Evolutionary conservation across 1,140 invertebrate genomes (phyloP), one percentile per base, ranked within the genome.

Genomic region (Caerostris darwini): DNA sequence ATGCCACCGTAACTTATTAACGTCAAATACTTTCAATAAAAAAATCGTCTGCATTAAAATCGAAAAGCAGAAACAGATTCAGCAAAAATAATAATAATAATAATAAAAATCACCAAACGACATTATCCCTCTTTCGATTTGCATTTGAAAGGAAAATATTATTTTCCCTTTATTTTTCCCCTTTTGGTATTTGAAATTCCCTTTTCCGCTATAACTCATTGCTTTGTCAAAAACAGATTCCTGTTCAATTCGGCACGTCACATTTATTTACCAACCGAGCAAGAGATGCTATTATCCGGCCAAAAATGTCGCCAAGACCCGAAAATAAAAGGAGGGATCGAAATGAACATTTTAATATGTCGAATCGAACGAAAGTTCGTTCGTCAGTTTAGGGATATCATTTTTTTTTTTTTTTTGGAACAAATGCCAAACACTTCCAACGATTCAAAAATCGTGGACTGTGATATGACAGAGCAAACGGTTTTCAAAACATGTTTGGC

Each of bases 121-220:
- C 53, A 77, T 53, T 77, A 77, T 77, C 10, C 50, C 34, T 77
- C 71, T 77, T 50, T 77, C 71, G 71, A 77, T 77, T 53, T 77
- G 34, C 71, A 77, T 77, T 77, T 77, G 7, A 77, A 77, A 77
- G 12, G 71, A 77, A 77, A 77, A 77, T 77, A 77, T 77, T 77
- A 77, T 77, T 77, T 77, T 50, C 10, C 50, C 71, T 77, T 77
- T 67, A 17, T 77, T 34, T 34, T 34, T 34, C 34, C 34, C 34
- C 34, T 34, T 34, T 34, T 34, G 34, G 34, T 34, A 34, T 34
- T 34, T 34, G 34, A 34, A 50, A 50, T 50, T 77, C 53, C 19
- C 10, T 8, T 77, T 77, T 50, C 10, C 34, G 50, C 71, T 50
- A 77, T 77, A 77, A 77, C 7, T 77, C 71, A 77, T 77, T 34